Evolutionary conservation across 37 sponge, comb jelly and placozoan species (phyloP).

Genomic region (Crambe crambe): DNA sequence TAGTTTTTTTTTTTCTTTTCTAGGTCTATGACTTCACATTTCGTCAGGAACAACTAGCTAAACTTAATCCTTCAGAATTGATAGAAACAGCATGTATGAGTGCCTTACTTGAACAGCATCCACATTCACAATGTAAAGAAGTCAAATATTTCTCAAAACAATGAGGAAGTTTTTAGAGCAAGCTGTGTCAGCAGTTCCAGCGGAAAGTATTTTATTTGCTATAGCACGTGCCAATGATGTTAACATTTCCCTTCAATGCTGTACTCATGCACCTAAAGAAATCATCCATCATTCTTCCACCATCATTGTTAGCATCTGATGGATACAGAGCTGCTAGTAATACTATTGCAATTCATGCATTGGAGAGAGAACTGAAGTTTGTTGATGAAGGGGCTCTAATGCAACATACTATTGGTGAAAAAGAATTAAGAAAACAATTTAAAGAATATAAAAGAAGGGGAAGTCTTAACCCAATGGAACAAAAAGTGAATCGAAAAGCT

Average conservation of each 20-base stretch:
- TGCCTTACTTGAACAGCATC: conserved; percentile 57
- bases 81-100: conserved; percentile 46
- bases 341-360: background rate
- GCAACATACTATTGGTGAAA: background rate
- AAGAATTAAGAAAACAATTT: background rate
- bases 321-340: too few relatives aligned
- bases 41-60: conserved; percentile 62
- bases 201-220: conserved; percentile 53
- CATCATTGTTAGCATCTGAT: conserved; percentile 7
- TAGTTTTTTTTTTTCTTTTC: background rate
- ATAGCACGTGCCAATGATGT: conserved; percentile 10
- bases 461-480: background rate
- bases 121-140: background rate
- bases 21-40: conserved; percentile 26
- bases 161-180: conserved; percentile 43
- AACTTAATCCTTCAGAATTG: conserved; percentile 46
- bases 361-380: background rate
- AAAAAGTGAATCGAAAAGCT: background rate
- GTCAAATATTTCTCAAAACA: conserved; percentile 4
- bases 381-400: background rate
- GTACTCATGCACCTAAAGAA: conserved; percentile 3
- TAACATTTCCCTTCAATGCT: conserved; percentile 16
- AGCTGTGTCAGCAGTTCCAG: conserved; percentile 43
- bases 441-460: background rate
- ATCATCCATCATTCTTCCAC: background rate